Base-by-base conservation (phyloP, 2,797 vertebrate genomes). In the Hippoglossus hippoglossus region DNA sequence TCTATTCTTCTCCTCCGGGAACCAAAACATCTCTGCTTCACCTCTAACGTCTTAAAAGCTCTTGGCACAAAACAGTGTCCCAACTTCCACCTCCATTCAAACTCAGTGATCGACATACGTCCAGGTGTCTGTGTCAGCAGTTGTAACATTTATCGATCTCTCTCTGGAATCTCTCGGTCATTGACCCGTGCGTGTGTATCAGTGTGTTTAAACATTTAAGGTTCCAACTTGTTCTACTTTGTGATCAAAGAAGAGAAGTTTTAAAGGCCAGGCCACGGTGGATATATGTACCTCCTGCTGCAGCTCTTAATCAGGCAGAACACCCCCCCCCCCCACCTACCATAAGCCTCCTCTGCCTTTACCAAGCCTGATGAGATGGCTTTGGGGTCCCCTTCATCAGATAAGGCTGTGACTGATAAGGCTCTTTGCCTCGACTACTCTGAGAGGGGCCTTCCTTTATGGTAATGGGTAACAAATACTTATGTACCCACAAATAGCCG, bases 381-480 rank as follows among this genome's bases (percentile, higher is more conserved):
- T 70, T 60, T 57, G 50, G 0, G 77, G 79, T 79, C 77, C 78
- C 79, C 80, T 82, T 75, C 59, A 89, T 92, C 91, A 87, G 89
- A 91, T 91, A 91, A 89, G 68, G 63, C 60, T 54, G 77, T 3
- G 28, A 54, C 71, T 63, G 78, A 87, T 79, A 86, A 81, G 67
- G 24, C 56, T 49, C 25, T 60, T 81, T 36, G 57, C 41, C 49
- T 41, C 47, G 71, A 56, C 63, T 49, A 7, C 73, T 62, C 59
- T 76, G 67, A 68, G 49, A 66, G 63, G 15, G 44, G 31, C 31
- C 57, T 57, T 70, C n/a, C 21, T 68, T 22, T 52, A 67, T 69
- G 50, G n/a, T n/a, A 1, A 49, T 21, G 16, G 0, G 7, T 39
- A 56, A 28, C 22, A 73, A 54, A 66, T 21, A 53, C 67, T 72